phyloP scores from a whole-genome alignment of 2,888 invertebrate species.

The Cheilosia vernalis region DNA sequence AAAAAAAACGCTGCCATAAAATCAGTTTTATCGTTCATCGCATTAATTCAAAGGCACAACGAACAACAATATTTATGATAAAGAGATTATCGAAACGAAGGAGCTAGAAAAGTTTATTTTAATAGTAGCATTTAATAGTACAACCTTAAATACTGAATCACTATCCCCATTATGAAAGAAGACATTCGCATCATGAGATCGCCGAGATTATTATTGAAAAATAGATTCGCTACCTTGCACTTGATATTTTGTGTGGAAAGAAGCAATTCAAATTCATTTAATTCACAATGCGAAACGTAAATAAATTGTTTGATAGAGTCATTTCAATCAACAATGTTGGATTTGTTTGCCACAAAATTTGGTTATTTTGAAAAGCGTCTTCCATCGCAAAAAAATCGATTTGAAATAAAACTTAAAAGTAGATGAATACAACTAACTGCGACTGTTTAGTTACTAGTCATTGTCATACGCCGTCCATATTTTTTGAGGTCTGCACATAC shows the following conservation, averaged over 20 bases:
- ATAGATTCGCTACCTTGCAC: constrained; percentile 27
- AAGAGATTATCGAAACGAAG: neutral
- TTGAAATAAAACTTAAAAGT: no score
- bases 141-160: constrained; percentile 38
- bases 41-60: no score
- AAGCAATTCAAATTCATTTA: neutral
- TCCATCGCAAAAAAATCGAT: no score
- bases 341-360: constrained; percentile 1
- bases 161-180: constrained; percentile 9
- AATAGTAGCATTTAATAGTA: neutral
- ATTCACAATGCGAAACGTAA: constrained; percentile 1
- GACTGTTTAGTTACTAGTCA: neutral
- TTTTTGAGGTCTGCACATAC: neutral
- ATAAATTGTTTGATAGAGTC: constrained; percentile 18
- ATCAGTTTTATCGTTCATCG: neutral
- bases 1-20: neutral
- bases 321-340: constrained; percentile 19
- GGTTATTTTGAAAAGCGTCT: no score
- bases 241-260: constrained; percentile 12
- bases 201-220: constrained; percentile 12
- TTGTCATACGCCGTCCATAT: constrained; percentile 9
- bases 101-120: constrained; percentile 9
- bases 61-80: neutral
- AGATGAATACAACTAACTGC: no score
- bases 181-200: neutral